Conservation (phyloP, 2,888 invertebrate genomes). For the Chrysolina americana region DNA sequence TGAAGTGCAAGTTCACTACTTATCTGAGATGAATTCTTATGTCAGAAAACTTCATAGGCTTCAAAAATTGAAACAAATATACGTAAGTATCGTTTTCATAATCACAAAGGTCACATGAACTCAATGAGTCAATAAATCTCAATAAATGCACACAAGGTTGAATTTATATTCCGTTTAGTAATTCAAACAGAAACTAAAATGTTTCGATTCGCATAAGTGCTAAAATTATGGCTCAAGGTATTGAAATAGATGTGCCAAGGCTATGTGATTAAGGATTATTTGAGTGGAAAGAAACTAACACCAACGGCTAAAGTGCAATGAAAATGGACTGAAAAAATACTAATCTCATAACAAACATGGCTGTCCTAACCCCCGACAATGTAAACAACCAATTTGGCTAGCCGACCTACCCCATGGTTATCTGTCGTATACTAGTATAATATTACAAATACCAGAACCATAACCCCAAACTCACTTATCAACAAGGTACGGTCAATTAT, state of each 20-base stretch:
- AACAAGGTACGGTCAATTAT: background rate
- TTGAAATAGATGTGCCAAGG: slow-evolving; percentile 24
- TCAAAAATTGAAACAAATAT: slow-evolving; percentile 1
- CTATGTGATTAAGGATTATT: background rate
- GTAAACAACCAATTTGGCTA: slow-evolving; percentile 32
- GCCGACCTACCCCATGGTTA: slow-evolving; percentile 42
- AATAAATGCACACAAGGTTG: slow-evolving; percentile 26
- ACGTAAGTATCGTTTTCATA: slow-evolving; percentile 20
- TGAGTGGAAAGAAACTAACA: background rate
- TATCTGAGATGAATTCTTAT: background rate
- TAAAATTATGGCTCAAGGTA: slow-evolving; percentile 26
- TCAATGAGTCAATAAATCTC: slow-evolving; percentile 17
- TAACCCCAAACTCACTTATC: background rate
- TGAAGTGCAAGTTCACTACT: no score
- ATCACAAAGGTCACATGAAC: slow-evolving; percentile 29
- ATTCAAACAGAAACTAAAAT: slow-evolving; percentile 25
- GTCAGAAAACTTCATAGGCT: background rate
- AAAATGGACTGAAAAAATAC: background rate
- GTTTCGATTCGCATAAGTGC: slow-evolving; percentile 19
- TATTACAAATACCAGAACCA: slow-evolving; percentile 6
- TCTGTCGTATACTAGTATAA: slow-evolving; percentile 15
- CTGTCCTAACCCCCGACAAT: slow-evolving; percentile 41
- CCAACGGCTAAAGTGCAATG: background rate
- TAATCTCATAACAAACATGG: slow-evolving; percentile 30
- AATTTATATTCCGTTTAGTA: slow-evolving; percentile 19